These are phyloP conservation scores for Griposia aprilina DNA, from an alignment of 2,888 invertebrate species.

Conservation along the genomic window DNA sequence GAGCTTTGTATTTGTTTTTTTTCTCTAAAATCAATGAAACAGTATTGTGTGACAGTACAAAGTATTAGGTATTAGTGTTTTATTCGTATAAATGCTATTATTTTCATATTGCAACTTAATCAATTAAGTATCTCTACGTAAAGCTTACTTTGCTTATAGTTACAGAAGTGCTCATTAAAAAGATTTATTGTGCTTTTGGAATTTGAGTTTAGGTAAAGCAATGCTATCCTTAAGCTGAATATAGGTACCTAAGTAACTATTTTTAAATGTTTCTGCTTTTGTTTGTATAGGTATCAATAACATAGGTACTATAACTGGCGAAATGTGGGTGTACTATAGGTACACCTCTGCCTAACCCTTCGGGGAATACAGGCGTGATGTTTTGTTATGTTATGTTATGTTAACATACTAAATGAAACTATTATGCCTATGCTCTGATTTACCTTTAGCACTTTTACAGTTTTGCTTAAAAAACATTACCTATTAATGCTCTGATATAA, in stretches of 20 bases:
- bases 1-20: background rate
- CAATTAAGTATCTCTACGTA: background rate
- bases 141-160: background rate
- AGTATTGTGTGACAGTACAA: background rate
- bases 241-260: background rate
- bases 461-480: constrained; percentile 31
- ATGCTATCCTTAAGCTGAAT: background rate
- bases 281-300: background rate
- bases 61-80: background rate
- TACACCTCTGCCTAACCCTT: too few relatives aligned
- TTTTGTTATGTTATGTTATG: too few relatives aligned
- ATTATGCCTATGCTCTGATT: background rate
- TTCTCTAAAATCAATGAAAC: background rate
- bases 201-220: background rate
- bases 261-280: background rate
- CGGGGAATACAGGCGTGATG: too few relatives aligned
- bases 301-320: too few relatives aligned
- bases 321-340: too few relatives aligned
- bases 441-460: constrained; percentile 17
- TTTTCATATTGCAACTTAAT: background rate
- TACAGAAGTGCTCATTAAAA: background rate
- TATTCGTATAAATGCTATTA: background rate
- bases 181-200: background rate
- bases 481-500: constrained; percentile 45
- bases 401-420: background rate